Conservation (phyloP, 2,113 vertebrate genomes). For the Dasyornis broadbenti region DNA sequence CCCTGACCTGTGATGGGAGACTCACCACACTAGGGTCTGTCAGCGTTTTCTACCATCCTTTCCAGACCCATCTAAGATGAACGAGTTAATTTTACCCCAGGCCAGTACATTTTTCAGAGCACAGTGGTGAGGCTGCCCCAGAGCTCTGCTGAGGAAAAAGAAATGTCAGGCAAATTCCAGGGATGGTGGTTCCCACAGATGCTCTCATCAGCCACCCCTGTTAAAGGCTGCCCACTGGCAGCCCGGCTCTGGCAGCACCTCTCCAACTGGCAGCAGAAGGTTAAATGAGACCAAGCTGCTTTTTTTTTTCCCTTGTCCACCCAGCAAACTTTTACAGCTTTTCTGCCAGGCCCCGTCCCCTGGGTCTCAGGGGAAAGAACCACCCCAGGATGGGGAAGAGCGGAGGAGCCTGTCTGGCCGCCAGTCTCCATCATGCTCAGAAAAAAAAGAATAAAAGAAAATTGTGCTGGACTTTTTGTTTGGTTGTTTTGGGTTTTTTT, state of each 20-base stretch:
- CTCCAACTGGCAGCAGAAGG: background rate
- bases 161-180: rapidly evolving
- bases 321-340: background rate
- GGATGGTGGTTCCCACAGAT: background rate
- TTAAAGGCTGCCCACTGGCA: background rate
- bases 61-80: background rate
- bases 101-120: background rate
- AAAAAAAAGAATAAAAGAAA: background rate
- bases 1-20: rapidly evolving
- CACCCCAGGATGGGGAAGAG: background rate
- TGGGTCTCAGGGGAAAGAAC: background rate
- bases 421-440: background rate
- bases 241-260: background rate
- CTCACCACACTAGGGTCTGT: background rate
- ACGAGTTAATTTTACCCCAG: background rate
- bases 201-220: background rate
- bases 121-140: background rate
- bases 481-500: background rate
- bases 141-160: background rate
- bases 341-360: background rate
- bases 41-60: rapidly evolving
- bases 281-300: background rate
- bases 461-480: background rate
- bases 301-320: background rate
- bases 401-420: background rate